Evolutionary conservation across 2,888 invertebrate genomes (phyloP).

Genomic region (Acrobasis repandana): DNA sequence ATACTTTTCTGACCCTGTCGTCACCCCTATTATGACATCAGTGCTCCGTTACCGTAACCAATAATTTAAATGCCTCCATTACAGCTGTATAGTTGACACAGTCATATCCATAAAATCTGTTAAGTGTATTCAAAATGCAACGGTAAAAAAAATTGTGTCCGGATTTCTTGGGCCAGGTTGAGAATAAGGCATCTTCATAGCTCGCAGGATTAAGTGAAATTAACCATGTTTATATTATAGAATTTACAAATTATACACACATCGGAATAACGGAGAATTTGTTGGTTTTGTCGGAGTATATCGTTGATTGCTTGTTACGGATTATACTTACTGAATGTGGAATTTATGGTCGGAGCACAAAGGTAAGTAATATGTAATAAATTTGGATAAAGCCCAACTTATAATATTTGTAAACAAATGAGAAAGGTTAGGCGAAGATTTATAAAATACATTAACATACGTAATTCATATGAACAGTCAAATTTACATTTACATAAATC

Average conservation of each 20-base stretch:
- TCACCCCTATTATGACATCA: too few relatives aligned
- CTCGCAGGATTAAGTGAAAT: slow-evolving; percentile 59
- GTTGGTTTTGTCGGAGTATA: slow-evolving; percentile 33
- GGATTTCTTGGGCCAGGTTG: not conserved
- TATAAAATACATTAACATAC: slow-evolving; percentile 9
- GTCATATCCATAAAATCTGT: too few relatives aligned
- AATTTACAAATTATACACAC: slow-evolving; percentile 47
- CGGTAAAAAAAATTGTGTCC: too few relatives aligned
- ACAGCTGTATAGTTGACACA: too few relatives aligned
- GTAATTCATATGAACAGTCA: not conserved
- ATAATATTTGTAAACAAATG: slow-evolving; percentile 15
- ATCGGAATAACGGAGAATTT: slow-evolving; percentile 47
- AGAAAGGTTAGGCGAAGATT: slow-evolving; percentile 13
- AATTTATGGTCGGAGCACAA: slow-evolving; percentile 15
- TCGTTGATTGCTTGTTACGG: slow-evolving; percentile 10
- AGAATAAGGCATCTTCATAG: not conserved
- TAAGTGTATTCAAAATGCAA: too few relatives aligned
- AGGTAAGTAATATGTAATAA: slow-evolving; percentile 17
- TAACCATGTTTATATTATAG: slow-evolving; percentile 57
- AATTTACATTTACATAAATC: not conserved
- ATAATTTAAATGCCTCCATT: too few relatives aligned
- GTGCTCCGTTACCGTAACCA: too few relatives aligned
- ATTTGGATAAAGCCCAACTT: slow-evolving; percentile 15
- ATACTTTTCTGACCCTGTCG: too few relatives aligned
- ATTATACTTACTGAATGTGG: not conserved